Conservation (phyloP, 2,113 vertebrate species). For the Alces alces region DNA sequence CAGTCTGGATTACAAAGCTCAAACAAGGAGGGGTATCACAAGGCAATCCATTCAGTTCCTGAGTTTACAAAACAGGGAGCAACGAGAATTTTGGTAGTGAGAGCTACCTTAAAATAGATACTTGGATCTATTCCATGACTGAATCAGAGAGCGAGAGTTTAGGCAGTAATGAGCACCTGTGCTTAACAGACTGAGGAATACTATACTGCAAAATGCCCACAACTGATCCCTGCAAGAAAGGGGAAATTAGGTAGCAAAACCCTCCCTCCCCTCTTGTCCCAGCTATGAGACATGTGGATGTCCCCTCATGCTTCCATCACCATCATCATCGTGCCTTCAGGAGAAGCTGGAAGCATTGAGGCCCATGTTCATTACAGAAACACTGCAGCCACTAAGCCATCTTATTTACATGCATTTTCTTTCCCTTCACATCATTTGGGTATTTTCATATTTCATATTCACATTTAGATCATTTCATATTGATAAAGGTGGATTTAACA, state of each 20-base stretch:
- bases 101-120: neutral
- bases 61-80: neutral
- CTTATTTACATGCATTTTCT: neutral
- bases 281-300: neutral
- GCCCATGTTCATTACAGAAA: neutral
- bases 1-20: neutral
- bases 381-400: neutral
- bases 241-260: neutral
- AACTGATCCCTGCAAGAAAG: neutral
- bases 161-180: neutral
- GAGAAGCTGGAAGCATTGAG: neutral
- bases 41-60: neutral
- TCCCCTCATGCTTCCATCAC: neutral
- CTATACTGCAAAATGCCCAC: neutral
- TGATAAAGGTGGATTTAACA: neutral
- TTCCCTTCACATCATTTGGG: neutral
- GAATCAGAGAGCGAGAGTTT: neutral
- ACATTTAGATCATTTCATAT: constrained; percentile 20
- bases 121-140: neutral
- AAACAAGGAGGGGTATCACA: neutral
- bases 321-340: neutral
- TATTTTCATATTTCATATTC: neutral
- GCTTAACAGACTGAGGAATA: neutral
- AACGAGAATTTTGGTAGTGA: neutral
- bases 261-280: neutral